Evolutionary conservation across 2,113 vertebrate species (phyloP).

Genomic region (Salminus brasiliensis): DNA sequence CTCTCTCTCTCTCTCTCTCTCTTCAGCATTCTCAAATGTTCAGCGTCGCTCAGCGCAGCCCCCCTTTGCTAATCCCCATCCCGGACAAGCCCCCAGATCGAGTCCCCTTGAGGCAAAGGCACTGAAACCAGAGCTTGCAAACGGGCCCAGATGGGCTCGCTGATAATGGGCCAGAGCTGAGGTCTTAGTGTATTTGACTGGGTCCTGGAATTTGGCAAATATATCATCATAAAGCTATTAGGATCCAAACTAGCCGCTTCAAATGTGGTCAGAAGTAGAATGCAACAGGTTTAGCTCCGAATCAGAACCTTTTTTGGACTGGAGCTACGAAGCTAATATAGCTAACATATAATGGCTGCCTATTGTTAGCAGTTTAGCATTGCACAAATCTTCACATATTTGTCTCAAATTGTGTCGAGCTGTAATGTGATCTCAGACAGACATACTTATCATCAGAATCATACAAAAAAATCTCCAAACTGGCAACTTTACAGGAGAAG

Average conservation of each 20-base stretch:
- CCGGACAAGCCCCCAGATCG: slow-evolving; percentile 82
- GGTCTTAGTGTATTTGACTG: slow-evolving; percentile 82
- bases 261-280: slow-evolving; percentile 61
- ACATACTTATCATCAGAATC: no score
- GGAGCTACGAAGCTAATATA: not conserved
- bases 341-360: no score
- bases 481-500: no score
- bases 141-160: slow-evolving; percentile 86
- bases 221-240: slow-evolving; percentile 94
- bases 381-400: no score
- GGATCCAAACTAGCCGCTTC: slow-evolving; percentile 65
- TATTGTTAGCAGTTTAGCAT: no score
- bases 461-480: no score
- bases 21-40: slow-evolving; percentile 94
- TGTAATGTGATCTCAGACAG: no score
- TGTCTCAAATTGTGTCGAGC: no score
- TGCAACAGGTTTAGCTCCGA: not conserved
- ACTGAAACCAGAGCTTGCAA: slow-evolving; percentile 90
- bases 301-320: not conserved
- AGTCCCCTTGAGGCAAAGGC: slow-evolving; percentile 78
- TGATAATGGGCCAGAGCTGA: slow-evolving; percentile 89
- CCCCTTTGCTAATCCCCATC: slow-evolving; percentile 89
- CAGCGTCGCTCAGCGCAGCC: slow-evolving; percentile 83
- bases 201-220: slow-evolving; percentile 87
- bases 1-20: slow-evolving; percentile 51